Conservation (phyloP, 2,113 vertebrate species). For the Coptodon rendalli region DNA sequence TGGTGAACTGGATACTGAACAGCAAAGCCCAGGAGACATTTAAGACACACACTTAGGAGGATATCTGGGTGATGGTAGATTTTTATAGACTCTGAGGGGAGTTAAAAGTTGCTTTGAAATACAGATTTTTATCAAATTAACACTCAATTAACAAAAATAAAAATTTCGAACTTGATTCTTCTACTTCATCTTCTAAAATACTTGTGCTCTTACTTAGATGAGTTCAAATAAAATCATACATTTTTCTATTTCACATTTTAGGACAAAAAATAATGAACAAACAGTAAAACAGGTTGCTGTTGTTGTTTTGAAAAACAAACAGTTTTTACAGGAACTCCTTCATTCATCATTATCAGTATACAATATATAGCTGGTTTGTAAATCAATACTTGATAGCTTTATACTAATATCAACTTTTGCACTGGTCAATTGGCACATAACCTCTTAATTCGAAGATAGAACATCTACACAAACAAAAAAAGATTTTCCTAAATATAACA, state of each 20-base stretch:
- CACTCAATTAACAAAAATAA: not conserved
- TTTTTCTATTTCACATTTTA: not conserved
- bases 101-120: slow-evolving; percentile 20
- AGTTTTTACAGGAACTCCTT: not conserved
- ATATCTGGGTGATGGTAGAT: slow-evolving; percentile 28
- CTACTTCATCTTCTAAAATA: not conserved
- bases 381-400: not conserved
- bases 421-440: not conserved
- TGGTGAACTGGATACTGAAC: slow-evolving; percentile 43
- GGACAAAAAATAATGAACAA: not conserved
- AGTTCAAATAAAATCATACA: not conserved
- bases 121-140: slow-evolving; percentile 33
- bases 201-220: not conserved
- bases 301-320: not conserved
- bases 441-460: not conserved
- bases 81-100: slow-evolving; percentile 28
- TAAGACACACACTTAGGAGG: not conserved
- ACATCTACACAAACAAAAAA: not conserved
- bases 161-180: not conserved
- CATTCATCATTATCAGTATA: not conserved
- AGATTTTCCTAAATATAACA: not conserved
- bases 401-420: not conserved
- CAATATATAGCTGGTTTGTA: not conserved
- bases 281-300: not conserved
- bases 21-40: slow-evolving; percentile 34